Percentiles rank a stretch among this genome's conserved stretches.
Evolutionary conservation across 1,140 invertebrate species (phyloP).

Genomic region (Aphelinus certus): DNA sequence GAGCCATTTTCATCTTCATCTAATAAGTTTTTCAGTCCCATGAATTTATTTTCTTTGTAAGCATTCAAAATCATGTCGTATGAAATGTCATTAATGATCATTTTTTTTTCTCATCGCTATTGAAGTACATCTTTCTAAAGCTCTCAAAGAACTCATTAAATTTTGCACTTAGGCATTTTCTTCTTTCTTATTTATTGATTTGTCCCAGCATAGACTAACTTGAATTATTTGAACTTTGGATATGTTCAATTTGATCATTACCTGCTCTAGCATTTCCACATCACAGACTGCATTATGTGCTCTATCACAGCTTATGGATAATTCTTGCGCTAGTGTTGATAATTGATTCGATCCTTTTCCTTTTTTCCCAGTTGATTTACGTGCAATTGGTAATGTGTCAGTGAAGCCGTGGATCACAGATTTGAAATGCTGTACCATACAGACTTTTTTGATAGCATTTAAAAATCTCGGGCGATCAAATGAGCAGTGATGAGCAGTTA

Average conservation of each 20-base stretch:
- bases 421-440: slow-evolving; percentile 28
- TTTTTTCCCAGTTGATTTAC: slow-evolving; percentile 10
- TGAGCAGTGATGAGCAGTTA: no score
- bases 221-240: neutral
- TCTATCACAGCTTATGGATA: no score
- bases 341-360: neutral
- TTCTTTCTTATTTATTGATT: no score
- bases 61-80: slow-evolving; percentile 20
- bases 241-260: neutral
- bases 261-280: neutral
- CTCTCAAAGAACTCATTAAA: neutral
- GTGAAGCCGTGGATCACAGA: slow-evolving; percentile 32
- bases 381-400: slow-evolving; percentile 34
- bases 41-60: slow-evolving; percentile 8
- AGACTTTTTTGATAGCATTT: slow-evolving; percentile 21
- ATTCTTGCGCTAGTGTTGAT: no score
- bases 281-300: no score
- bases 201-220: neutral
- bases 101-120: slow-evolving; percentile 27
- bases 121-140: slow-evolving; percentile 3
- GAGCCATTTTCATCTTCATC: no score
- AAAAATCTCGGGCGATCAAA: slow-evolving; percentile 1
- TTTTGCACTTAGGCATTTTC: neutral
- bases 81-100: slow-evolving; percentile 17
- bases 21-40: no score